Evolutionary conservation across 2,797 vertebrate genomes (phyloP).

Genomic region (Alcedo atthis): DNA sequence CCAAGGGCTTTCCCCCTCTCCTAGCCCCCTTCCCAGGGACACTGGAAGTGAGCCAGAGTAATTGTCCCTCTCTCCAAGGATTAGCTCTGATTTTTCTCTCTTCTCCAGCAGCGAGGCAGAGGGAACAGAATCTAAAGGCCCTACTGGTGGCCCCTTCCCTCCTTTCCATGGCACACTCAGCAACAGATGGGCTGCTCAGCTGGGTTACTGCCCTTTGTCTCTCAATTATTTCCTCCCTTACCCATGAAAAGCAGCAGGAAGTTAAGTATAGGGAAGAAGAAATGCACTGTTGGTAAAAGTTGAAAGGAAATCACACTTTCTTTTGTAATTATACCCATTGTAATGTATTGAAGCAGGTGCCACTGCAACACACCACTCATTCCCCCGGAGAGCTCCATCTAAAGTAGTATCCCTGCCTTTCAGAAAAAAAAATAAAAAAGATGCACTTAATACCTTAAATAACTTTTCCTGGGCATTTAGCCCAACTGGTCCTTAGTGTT

Average conservation of each 20-base stretch:
- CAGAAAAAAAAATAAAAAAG: neutral
- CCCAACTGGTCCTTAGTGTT: slow-evolving; percentile 12
- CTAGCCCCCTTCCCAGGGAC: neutral
- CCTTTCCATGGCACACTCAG: neutral
- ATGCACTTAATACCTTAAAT: slow-evolving; percentile 15
- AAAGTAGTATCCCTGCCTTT: neutral
- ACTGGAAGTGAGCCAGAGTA: neutral
- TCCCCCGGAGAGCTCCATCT: neutral
- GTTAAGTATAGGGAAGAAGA: neutral
- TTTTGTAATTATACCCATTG: neutral
- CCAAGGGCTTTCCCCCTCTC: neutral
- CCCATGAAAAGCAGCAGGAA: neutral
- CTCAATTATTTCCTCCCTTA: neutral
- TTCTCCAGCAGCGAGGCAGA: neutral
- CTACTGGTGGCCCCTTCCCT: neutral
- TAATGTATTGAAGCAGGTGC: slow-evolving; percentile 27
- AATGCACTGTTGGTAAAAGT: neutral
- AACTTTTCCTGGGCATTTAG: slow-evolving; percentile 48
- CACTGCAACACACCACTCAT: neutral
- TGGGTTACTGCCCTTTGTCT: neutral
- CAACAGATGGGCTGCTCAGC: neutral
- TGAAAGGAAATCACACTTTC: neutral
- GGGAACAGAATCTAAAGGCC: neutral
- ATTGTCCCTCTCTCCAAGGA: neutral
- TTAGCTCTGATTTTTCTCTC: neutral